A percentile compares a stretch with the other conserved stretches of the same genome.
Evolutionary conservation across 2,797 vertebrate species (phyloP).

Genomic region (Tapirus indicus): DNA sequence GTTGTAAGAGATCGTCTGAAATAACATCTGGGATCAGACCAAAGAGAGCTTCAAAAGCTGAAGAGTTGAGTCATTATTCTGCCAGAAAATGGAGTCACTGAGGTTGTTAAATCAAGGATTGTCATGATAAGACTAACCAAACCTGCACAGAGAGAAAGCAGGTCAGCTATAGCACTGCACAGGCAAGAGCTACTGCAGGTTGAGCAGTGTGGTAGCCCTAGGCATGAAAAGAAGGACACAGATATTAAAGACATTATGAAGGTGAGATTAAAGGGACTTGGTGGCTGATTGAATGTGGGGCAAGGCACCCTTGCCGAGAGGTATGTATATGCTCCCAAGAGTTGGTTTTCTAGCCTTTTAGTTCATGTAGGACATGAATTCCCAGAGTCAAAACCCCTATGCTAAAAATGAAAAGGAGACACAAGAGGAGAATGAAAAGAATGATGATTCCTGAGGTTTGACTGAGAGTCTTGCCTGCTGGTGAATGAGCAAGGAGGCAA

Average conservation of each 20-base stretch:
- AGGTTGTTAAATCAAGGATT: not conserved
- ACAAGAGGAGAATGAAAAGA: not conserved
- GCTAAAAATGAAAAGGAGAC: not conserved
- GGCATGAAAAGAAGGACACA: not conserved
- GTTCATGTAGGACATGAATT: not conserved
- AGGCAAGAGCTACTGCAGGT: rapidly evolving
- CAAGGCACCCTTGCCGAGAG: not conserved
- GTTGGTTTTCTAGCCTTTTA: not conserved
- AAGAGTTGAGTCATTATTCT: not conserved
- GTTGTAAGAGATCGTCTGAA: not conserved
- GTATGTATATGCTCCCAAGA: not conserved
- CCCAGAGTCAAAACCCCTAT: not conserved
- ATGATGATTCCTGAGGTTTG: not conserved
- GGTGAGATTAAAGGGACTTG: not conserved
- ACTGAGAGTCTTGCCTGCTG: not conserved
- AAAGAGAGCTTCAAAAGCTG: not conserved
- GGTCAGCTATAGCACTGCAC: no score
- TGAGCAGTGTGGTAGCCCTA: no score
- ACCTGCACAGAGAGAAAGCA: not conserved
- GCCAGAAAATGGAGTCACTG: not conserved
- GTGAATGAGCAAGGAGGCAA: not conserved
- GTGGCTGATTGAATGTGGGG: not conserved
- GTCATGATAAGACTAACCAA: not conserved
- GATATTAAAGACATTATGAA: not conserved
- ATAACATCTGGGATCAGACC: not conserved